Evolutionary conservation across 2,797 vertebrate species (phyloP).

Genomic region (Cottoperca gobio): DNA sequence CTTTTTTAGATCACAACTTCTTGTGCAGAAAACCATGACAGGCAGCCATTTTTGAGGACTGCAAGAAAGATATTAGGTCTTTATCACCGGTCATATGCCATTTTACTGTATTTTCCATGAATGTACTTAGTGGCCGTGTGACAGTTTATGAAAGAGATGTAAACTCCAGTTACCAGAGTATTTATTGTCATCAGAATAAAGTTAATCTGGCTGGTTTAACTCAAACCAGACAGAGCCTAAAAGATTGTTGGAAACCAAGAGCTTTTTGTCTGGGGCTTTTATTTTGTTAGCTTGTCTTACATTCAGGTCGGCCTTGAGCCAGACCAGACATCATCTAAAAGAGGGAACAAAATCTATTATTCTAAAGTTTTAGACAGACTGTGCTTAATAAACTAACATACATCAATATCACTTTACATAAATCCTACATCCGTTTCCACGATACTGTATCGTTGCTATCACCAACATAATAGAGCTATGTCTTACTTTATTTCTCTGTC

Average conservation of each 20-base stretch:
- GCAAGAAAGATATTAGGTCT: conserved; percentile 41
- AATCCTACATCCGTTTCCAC: conserved; percentile 52
- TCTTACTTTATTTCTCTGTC: conserved; percentile 53
- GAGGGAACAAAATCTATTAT: conserved; percentile 44
- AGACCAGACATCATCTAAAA: conserved; percentile 66
- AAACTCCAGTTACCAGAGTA: conserved; percentile 36
- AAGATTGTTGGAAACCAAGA: conserved; percentile 45
- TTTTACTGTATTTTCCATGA: conserved; percentile 52
- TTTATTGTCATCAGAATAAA: conserved; percentile 38
- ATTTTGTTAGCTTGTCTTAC: conserved; percentile 74
- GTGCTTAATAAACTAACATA: conserved; percentile 55
- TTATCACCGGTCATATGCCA: conserved; percentile 32
- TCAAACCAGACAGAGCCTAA: conserved; percentile 35
- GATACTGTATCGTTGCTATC: conserved; percentile 36
- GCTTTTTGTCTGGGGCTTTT: conserved; percentile 63
- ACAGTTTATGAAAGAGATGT: conserved; percentile 31
- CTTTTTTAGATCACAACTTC: background rate
- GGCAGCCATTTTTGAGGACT: conserved; percentile 3
- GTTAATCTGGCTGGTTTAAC: conserved; percentile 44
- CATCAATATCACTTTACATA: conserved; percentile 48
- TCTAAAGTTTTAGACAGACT: conserved; percentile 49
- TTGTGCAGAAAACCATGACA: conserved; percentile 9
- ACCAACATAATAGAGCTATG: conserved; percentile 55
- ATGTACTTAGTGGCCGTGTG: conserved; percentile 31
- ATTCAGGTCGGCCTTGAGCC: conserved; percentile 76